Percentiles rank a stretch among this genome's conserved stretches.
Evolutionary conservation across 2,888 invertebrate genomes (phyloP).

Genomic region (Syrphus vitripennis): DNA sequence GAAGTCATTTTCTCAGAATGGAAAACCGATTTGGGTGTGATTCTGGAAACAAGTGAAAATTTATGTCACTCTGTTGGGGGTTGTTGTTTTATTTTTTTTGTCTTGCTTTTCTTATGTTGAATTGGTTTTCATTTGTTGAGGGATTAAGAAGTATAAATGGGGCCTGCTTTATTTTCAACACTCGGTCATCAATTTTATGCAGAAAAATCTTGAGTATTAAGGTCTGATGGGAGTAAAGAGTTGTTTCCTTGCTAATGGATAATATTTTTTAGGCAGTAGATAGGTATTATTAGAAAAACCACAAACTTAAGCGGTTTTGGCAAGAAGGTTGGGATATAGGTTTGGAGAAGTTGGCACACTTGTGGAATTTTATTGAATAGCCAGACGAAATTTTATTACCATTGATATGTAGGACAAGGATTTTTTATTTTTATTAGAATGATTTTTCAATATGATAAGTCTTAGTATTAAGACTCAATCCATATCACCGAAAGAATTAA

Average conservation of each 20-base stretch:
- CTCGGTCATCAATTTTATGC: constrained; percentile 26
- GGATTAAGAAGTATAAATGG: constrained; percentile 11
- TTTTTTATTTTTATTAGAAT: background rate
- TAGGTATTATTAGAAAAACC: background rate
- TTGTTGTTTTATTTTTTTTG: background rate
- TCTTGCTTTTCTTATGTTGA: background rate
- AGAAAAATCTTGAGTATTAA: constrained; percentile 1
- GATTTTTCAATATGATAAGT: too few relatives aligned
- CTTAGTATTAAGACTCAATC: too few relatives aligned
- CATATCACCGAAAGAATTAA: too few relatives aligned
- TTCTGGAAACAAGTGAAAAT: constrained; percentile 20
- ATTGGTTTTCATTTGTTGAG: constrained; percentile 23
- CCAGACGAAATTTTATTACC: background rate
- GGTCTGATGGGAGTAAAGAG: background rate
- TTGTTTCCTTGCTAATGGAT: background rate
- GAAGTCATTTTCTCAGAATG: constrained; percentile 18
- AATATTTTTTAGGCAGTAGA: background rate
- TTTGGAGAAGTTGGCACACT: background rate
- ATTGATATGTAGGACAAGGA: background rate
- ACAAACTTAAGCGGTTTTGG: background rate
- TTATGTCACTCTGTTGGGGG: constrained; percentile 6
- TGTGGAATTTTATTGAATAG: background rate
- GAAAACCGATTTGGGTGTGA: constrained; percentile 11
- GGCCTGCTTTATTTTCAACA: constrained; percentile 7
- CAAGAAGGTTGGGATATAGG: background rate